Percentiles rank a stretch among this genome's conserved stretches.
phyloP scores from a whole-genome alignment of 2,888 invertebrate genomes.

The Cabera pusaria region DNA sequence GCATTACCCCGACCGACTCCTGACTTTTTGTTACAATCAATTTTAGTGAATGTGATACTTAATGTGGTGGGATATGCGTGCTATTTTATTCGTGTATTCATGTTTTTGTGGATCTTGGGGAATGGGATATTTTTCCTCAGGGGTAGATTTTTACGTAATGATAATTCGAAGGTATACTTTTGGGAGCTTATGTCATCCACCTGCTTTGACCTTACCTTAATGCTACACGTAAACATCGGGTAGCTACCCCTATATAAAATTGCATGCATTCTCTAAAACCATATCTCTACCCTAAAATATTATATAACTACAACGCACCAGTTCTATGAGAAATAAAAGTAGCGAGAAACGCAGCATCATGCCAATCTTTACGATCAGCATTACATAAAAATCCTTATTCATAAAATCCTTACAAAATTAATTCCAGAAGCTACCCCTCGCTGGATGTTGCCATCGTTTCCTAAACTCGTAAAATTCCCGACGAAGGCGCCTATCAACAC shows the following conservation, averaged over 20 bases:
- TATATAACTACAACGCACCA: not conserved
- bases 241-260: too few relatives aligned
- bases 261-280: too few relatives aligned
- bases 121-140: too few relatives aligned
- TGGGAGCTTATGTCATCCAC: too few relatives aligned
- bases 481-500: slow-evolving; percentile 34
- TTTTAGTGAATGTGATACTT: slow-evolving; percentile 17
- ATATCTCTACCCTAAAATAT: too few relatives aligned
- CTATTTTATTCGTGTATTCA: too few relatives aligned
- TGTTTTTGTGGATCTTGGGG: too few relatives aligned
- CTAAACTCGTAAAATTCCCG: slow-evolving; percentile 38
- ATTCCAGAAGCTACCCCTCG: slow-evolving; percentile 22
- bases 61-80: too few relatives aligned
- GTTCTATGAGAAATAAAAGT: slow-evolving; percentile 4
- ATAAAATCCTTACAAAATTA: slow-evolving; percentile 27
- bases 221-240: too few relatives aligned
- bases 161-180: too few relatives aligned
- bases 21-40: slow-evolving; percentile 34
- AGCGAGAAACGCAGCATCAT: slow-evolving; percentile 13
- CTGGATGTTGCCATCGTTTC: slow-evolving; percentile 34
- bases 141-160: too few relatives aligned
- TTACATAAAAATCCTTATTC: slow-evolving; percentile 20
- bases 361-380: slow-evolving; percentile 20
- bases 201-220: too few relatives aligned
- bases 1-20: slow-evolving; percentile 31